Base-by-base conservation (phyloP, 2,888 invertebrate species). In the Cremastinae sp. region DNA sequence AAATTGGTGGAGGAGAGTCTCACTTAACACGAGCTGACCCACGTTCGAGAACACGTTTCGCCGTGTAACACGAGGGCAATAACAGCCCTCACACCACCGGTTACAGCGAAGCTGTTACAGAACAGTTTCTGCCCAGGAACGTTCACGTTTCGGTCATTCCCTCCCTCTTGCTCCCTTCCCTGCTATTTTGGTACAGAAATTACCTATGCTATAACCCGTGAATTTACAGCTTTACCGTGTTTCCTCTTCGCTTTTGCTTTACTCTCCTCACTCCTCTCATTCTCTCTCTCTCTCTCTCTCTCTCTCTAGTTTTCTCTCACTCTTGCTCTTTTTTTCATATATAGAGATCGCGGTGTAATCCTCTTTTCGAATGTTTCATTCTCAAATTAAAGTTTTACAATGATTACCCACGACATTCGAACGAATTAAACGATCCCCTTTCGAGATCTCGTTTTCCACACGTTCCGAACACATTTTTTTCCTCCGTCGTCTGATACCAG, bases 61-160 rank as follows among this genome's bases (percentile, higher is more conserved):
- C 65, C 69, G 16, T 77, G 76, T 77, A 73, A 59, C 73, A 61
- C 61, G 53, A 70, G 59, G 8, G 73, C 76, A 73, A 70, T 77
- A 77, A 76, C 76, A 77, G 45, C 61, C 18, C 35, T 59, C 68
- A 47, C 72, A 59, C 43, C 18, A 51, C 45, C 41, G 58, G 72
- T 59, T 59, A 73, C 76, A 73, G 5, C 59, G 55, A 69, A 68
- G 64, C 64, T 56, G 59, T 62, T 49, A 47, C 53, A 59, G 28
- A 35, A 61, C 28, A 8, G 10, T 62, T 41, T 49, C 35, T 35
- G 16, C 18, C 35, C 1, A 18, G 12, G 7, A 51, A 20, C 53
- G 10, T 65, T 41, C 53, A 12, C 47, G 8, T 58, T 22, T 35
- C 41, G 66, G 56, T 68, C 56, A 58, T 62, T 61, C 61, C 51